Conservation (phyloP, 2,797 vertebrate genomes). For the Pantherophis alleghaniensis region DNA sequence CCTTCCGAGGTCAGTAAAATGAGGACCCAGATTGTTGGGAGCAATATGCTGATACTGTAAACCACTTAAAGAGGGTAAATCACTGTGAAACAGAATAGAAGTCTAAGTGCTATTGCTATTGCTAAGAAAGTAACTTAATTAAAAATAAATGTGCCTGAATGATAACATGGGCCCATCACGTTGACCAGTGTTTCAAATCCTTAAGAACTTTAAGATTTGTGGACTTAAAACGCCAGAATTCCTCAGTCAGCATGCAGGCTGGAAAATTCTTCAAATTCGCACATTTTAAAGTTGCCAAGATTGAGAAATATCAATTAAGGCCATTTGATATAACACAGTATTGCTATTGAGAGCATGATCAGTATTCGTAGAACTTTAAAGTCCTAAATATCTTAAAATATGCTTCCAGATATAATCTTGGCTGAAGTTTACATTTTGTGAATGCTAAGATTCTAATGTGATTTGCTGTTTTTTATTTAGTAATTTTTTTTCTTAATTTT, state of each 20-base stretch:
- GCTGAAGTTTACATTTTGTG: not conserved
- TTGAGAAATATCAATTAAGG: not conserved
- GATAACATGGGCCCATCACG: not conserved
- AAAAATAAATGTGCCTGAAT: not conserved
- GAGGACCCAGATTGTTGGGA: too few relatives aligned
- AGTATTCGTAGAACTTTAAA: not conserved
- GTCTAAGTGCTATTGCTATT: too few relatives aligned
- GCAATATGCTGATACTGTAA: too few relatives aligned
- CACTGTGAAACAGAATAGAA: too few relatives aligned
- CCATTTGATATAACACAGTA: not conserved
- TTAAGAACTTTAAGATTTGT: not conserved
- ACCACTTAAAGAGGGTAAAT: too few relatives aligned
- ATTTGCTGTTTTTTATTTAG: not conserved
- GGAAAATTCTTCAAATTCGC: not conserved
- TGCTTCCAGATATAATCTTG: not conserved
- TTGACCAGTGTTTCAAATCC: not conserved
- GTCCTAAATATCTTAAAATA: not conserved
- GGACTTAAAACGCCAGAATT: not conserved
- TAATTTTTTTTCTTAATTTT: not conserved
- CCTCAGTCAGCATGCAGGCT: not conserved
- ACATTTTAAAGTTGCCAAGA: not conserved
- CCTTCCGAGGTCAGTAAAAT: too few relatives aligned
- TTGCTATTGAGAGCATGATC: not conserved
- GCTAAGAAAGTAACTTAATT: not conserved
- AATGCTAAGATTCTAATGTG: not conserved